phyloP scores from a whole-genome alignment of 1,140 invertebrate genomes.

The Geopemphigus sp. region DNA sequence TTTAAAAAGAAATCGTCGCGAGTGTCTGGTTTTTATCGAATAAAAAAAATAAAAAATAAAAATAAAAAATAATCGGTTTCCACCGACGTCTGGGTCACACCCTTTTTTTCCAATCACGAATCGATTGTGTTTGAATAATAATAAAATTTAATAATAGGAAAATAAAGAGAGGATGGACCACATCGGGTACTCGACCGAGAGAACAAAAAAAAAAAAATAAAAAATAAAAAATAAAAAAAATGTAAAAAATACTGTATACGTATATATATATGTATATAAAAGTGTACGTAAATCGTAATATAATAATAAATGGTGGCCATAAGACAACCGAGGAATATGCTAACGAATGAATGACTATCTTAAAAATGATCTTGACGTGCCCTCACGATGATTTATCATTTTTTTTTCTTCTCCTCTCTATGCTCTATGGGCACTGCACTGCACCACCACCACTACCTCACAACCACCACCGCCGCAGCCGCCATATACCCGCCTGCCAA shows the following conservation, averaged over 20 bases:
- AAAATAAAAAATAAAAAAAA: background rate
- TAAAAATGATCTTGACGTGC: constrained; percentile 50
- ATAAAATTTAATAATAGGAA: constrained; percentile 50
- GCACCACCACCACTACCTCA: too few species aligned
- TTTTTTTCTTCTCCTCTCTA: constrained; percentile 18
- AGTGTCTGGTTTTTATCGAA: constrained; percentile 36
- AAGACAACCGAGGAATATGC: constrained; percentile 49
- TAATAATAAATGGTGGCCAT: constrained; percentile 50
- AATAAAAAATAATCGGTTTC: constrained; percentile 32
- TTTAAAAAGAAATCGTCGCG: constrained; percentile 16
- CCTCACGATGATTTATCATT: constrained; percentile 50
- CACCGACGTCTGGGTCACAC: constrained; percentile 45
- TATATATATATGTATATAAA: constrained; percentile 15
- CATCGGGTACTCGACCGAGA: constrained; percentile 48
- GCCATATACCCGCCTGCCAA: constrained; percentile 38
- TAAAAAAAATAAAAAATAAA: constrained; percentile 6
- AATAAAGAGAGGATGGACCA: constrained; percentile 50
- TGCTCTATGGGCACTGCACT: background rate
- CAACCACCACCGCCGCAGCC: constrained; percentile 12
- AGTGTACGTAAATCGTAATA: constrained; percentile 46
- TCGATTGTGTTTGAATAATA: constrained; percentile 50
- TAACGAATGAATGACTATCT: constrained; percentile 50
- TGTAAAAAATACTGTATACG: constrained; percentile 28
- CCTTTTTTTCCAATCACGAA: constrained; percentile 50
- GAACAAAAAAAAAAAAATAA: constrained; percentile 37